Evolutionary conservation across 92 coral and sea anemone species (phyloP).

Genomic region (Siderastrea siderea): DNA sequence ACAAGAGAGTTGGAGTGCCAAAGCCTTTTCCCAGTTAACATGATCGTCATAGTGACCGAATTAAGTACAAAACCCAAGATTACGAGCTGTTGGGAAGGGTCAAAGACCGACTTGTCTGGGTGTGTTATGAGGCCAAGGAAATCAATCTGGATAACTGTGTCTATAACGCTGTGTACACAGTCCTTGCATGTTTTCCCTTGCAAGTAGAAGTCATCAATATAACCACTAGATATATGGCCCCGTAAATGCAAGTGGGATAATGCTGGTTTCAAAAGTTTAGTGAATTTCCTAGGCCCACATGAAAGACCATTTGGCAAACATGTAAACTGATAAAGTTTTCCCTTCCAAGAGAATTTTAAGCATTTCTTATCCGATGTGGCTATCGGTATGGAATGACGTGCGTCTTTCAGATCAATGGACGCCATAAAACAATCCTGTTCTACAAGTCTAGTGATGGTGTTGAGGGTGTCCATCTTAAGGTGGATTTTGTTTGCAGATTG

Average conservation of each 20-base stretch:
- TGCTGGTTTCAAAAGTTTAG: conserved; percentile 44
- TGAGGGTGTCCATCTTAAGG: not conserved
- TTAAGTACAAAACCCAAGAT: too few species aligned
- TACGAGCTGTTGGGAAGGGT: too few species aligned
- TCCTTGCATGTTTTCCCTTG: too few species aligned
- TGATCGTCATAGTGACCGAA: conserved; percentile 42
- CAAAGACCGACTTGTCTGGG: too few species aligned
- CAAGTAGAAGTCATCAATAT: conserved; percentile 50
- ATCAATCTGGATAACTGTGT: too few species aligned
- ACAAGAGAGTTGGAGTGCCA: not conserved
- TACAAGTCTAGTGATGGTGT: conserved; percentile 9
- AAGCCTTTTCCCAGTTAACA: conserved; percentile 29
- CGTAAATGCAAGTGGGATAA: conserved; percentile 11
- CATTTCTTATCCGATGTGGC: conserved; percentile 2
- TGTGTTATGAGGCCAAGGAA: too few species aligned
- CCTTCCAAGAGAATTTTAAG: conserved; percentile 23
- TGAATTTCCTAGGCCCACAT: conserved; percentile 7
- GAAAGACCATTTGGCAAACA: too few species aligned
- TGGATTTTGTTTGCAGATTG: not conserved
- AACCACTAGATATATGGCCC: conserved; percentile 48
- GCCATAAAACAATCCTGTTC: conserved; percentile 16
- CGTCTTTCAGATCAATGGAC: not conserved
- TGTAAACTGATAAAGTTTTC: not conserved
- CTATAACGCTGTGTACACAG: too few species aligned
- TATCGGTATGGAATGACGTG: not conserved